phyloP scores from a whole-genome alignment of 2,888 invertebrate genomes.

The Trichogramma evanescens region DNA sequence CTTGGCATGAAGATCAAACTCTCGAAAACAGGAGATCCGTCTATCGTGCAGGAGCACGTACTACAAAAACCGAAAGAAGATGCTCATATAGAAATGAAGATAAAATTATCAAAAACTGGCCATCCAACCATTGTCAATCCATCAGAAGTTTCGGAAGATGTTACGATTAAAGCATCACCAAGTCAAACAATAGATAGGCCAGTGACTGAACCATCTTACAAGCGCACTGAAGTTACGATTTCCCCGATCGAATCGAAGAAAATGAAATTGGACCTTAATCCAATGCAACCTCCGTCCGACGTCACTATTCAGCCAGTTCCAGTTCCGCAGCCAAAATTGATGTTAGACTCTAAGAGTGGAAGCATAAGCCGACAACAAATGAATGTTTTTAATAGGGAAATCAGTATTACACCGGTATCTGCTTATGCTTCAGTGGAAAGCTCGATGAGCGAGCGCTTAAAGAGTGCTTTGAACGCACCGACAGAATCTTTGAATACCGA shows the following conservation, averaged over 20 bases:
- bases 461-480: constrained; percentile 32
- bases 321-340: constrained; percentile 26
- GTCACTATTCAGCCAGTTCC: constrained; percentile 41
- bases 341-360: constrained; percentile 31
- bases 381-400: constrained; percentile 41
- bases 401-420: constrained; percentile 42
- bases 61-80: constrained; percentile 26
- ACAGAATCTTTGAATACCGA: constrained; percentile 32
- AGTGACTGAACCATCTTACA: constrained; percentile 25
- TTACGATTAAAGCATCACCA: constrained; percentile 37
- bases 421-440: constrained; percentile 21
- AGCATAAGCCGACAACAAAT: constrained; percentile 37
- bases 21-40: constrained; percentile 41
- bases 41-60: constrained; percentile 28
- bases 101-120: constrained; percentile 41
- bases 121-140: constrained; percentile 39
- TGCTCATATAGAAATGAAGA: constrained; percentile 39
- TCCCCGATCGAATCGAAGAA: constrained; percentile 41
- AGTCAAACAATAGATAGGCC: constrained; percentile 25
- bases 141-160: constrained; percentile 32
- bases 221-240: constrained; percentile 40
- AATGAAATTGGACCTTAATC: constrained; percentile 36
- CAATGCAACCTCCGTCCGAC: constrained; percentile 41
- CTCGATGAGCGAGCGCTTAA: constrained; percentile 35
- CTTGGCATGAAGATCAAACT: constrained; percentile 45